Base-by-base conservation (phyloP, 2,113 vertebrate genomes). In the Sceloporus tristichus region DNA sequence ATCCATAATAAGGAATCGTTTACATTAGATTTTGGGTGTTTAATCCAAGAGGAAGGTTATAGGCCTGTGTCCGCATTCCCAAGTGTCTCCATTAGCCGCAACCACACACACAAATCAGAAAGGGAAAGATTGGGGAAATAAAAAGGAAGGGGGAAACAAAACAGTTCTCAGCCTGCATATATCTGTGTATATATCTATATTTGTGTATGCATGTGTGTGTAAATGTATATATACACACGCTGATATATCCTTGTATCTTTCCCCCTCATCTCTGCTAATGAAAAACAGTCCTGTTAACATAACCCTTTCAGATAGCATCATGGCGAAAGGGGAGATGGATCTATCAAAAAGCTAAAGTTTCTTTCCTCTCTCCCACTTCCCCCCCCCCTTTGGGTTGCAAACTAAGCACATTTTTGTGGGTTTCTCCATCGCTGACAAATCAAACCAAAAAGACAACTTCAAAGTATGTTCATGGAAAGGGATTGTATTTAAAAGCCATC, bases 191-290 rank as follows among this genome's bases (percentile, higher is more conserved):
- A 68, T 23, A 9, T 8, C 25, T 6, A 7, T 8, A 82, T 19
- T 54, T 19, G 42, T 23, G 27, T 18, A 19, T 23, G n/a, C 7
- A 75, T 25, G 40, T 75, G 14, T 38, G 34, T 19, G 1, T 40
- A 14, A 6, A 42, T 10, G 11, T 6, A 9, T 34, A 25, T 11
- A n/a, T 9, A 11, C 9, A 11, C 38, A 25, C 8, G 4, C 18
- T 34, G 34, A 16, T 56, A 29, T n/a, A 16, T 56, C 19, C 9
- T 4, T 56, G 11, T 48, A 68, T 85, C 59, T 48, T n/a, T 23
- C 34, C 40, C 71, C 82, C 85, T 80, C 91, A 89, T 84, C 85
- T 91, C 85, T 34, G 54, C 66, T 95, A 93, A 95, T 94, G 83
- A 87, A 89, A 94, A 95, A 86, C 92, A 92, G 84, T 59, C 62